These are phyloP conservation scores for Apoda limacodes DNA, from an alignment of 2,888 invertebrate species.

Conservation along the genomic window DNA sequence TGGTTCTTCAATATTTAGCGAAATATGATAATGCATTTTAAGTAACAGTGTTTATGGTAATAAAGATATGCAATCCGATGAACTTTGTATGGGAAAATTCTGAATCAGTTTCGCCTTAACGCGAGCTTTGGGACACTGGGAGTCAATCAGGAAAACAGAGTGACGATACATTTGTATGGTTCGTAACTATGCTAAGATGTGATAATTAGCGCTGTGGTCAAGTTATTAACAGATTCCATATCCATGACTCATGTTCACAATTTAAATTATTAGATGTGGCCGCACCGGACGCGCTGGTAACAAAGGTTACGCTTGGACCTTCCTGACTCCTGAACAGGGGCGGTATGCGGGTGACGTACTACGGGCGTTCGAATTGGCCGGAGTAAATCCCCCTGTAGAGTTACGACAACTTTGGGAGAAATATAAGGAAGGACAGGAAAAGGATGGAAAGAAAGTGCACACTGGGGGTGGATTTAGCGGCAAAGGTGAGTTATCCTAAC, in stretches of 20 bases:
- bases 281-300: constrained; percentile 93
- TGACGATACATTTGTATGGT: no score
- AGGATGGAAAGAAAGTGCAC: constrained; percentile 92
- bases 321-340: constrained; percentile 95
- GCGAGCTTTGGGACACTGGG: no score
- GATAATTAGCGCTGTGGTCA: no score
- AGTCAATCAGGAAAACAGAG: no score
- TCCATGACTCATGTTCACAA: neutral
- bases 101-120: no score
- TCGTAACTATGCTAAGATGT: no score
- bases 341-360: constrained; percentile 93
- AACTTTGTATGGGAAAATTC: no score
- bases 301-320: constrained; percentile 97
- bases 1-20: no score
- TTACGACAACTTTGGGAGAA: constrained; percentile 86
- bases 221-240: no score
- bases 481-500: constrained; percentile 78
- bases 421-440: constrained; percentile 90
- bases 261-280: constrained; percentile 76
- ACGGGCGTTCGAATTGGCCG: constrained; percentile 90
- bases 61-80: no score
- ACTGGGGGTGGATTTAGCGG: constrained; percentile 95
- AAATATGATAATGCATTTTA: no score
- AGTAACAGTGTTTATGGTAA: no score
- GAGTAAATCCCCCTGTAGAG: constrained; percentile 80